A percentile compares a stretch with the other conserved stretches of the same genome.
Conservation (phyloP, 2,113 vertebrate species). For the Oenanthe melanoleuca region DNA sequence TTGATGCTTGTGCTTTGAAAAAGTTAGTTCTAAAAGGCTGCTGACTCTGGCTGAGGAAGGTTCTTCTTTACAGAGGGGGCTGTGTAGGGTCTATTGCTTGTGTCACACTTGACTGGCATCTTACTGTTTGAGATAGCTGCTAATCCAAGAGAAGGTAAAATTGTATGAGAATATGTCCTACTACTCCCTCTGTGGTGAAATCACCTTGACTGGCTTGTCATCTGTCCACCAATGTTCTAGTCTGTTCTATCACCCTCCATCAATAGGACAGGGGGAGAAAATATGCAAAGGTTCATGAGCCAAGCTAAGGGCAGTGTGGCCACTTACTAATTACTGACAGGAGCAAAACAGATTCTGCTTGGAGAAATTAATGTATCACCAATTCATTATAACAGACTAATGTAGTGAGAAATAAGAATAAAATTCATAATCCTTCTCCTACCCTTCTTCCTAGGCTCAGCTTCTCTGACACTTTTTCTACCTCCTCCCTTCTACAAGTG, state of each 20-base stretch:
- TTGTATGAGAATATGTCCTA: neutral
- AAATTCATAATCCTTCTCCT: neutral
- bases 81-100: neutral
- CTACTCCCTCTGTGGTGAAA: neutral
- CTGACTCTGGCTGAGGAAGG: neutral
- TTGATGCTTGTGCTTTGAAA: neutral
- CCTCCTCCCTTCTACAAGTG: neutral
- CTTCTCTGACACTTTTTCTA: neutral
- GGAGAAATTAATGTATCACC: neutral
- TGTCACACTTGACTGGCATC: neutral
- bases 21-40: neutral
- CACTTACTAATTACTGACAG: neutral
- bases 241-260: neutral
- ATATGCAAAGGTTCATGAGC: accelerated
- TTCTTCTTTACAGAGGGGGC: neutral
- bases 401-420: neutral
- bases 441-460: neutral
- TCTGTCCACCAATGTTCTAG: neutral
- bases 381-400: neutral
- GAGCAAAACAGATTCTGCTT: neutral
- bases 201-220: neutral
- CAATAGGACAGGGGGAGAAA: neutral
- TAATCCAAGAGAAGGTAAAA: neutral
- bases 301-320: accelerated
- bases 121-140: neutral